Conservation (phyloP, 2,888 invertebrate genomes). For the Metalampra italica region DNA sequence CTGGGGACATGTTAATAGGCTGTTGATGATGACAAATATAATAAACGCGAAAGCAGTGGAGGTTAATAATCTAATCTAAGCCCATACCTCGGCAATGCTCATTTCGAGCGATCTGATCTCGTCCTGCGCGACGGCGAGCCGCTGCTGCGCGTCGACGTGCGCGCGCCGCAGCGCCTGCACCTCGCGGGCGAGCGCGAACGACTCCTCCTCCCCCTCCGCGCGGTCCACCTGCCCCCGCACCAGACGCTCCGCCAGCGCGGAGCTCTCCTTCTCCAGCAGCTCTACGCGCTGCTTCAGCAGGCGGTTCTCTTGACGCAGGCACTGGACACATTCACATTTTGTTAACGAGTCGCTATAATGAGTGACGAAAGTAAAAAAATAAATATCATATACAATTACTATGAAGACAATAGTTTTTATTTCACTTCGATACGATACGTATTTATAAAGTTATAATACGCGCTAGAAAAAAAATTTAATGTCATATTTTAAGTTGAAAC, state of each 20-base stretch:
- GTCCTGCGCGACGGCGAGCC: conserved; percentile 93
- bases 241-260: conserved; percentile 94
- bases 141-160: conserved; percentile 92
- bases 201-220: conserved; percentile 96
- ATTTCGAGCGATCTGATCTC: conserved; percentile 91
- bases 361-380: too few species aligned
- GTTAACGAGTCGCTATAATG: too few species aligned
- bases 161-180: conserved; percentile 92
- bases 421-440: too few species aligned
- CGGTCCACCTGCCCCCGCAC: conserved; percentile 96
- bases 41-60: too few species aligned
- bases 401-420: too few species aligned
- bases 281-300: conserved; percentile 97
- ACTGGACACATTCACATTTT: conserved; percentile 37
- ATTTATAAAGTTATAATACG: too few species aligned
- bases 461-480: too few species aligned
- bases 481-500: too few species aligned
- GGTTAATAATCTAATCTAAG: too few species aligned
- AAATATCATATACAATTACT: too few species aligned
- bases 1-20: too few species aligned
- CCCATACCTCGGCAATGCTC: conserved; percentile 76
- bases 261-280: conserved; percentile 95
- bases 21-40: too few species aligned
- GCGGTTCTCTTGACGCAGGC: conserved; percentile 94
- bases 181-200: conserved; percentile 90